A percentile compares a stretch with the other conserved stretches of the same genome.
Evolutionary conservation across 2,113 vertebrate genomes (phyloP).

Genomic region (Carassius gibelio): DNA sequence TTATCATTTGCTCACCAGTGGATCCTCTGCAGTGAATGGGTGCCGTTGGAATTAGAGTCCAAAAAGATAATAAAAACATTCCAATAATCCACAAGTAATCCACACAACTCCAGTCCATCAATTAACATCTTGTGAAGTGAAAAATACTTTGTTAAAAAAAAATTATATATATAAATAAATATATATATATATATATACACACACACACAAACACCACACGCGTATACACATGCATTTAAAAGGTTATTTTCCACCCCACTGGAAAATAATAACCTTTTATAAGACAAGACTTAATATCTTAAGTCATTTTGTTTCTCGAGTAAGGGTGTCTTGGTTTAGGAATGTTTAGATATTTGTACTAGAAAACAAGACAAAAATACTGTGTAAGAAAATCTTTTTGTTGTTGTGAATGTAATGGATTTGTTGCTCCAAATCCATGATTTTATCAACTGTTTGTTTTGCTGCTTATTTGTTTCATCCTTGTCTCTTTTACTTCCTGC

Average conservation of each 20-base stretch:
- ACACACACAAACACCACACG: no score
- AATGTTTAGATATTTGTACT: not conserved
- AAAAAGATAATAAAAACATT: not conserved
- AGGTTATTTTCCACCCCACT: not conserved
- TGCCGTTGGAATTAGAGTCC: not conserved
- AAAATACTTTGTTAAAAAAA: not conserved
- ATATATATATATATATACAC: no score
- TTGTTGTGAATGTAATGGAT: not conserved
- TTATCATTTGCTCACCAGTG: not conserved
- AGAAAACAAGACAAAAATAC: not conserved
- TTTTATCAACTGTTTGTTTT: constrained; percentile 1
- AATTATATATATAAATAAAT: no score
- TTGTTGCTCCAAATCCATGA: not conserved
- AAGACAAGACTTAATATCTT: not conserved
- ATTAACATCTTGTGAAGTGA: no score
- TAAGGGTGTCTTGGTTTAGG: not conserved
- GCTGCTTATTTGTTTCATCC: not conserved
- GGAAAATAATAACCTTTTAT: not conserved
- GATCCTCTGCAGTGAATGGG: not conserved
- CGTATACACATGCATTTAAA: no score
- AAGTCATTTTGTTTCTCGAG: not conserved
- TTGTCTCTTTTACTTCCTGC: not conserved
- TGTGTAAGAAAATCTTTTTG: not conserved
- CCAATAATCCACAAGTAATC: not conserved
- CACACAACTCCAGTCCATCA: no score